phyloP scores from a whole-genome alignment of 2,113 vertebrate species.

The Pteruthius melanotis region DNA sequence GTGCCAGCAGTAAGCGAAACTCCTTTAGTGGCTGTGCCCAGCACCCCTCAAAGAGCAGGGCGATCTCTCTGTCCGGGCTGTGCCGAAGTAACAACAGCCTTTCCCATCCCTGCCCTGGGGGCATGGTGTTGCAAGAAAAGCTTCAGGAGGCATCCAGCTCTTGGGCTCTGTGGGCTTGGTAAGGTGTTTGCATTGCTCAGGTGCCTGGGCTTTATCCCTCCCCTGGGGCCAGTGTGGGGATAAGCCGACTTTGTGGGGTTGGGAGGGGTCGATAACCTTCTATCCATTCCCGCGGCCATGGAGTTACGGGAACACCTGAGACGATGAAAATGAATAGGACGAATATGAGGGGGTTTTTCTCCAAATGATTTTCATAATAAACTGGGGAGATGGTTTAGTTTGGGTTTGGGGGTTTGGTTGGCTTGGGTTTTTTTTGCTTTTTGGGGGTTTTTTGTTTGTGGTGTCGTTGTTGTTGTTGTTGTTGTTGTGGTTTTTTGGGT shows the following conservation, averaged over 20 bases:
- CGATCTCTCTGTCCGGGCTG: fast-evolving
- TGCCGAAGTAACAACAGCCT: neutral
- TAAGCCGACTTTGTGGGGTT: neutral
- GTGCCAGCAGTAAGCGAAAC: neutral
- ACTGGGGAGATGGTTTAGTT: neutral
- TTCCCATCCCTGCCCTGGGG: neutral
- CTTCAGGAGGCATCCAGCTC: neutral
- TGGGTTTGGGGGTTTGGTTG: neutral
- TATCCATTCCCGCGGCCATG: neutral
- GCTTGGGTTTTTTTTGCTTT: too few species aligned
- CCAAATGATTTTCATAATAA: neutral
- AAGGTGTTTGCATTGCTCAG: neutral
- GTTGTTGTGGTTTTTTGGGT: too few species aligned
- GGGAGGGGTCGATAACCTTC: fast-evolving
- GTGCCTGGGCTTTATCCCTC: neutral
- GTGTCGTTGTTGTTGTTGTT: too few species aligned
- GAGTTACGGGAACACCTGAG: neutral
- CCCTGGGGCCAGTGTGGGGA: neutral
- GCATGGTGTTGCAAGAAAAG: neutral
- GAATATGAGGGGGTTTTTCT: neutral
- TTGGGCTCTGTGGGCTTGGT: neutral
- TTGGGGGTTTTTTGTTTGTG: too few species aligned
- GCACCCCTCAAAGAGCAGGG: neutral
- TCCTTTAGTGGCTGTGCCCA: neutral
- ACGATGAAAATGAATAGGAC: neutral